Conservation (phyloP, 2,888 invertebrate genomes). For the Drosophila macrospina region DNA sequence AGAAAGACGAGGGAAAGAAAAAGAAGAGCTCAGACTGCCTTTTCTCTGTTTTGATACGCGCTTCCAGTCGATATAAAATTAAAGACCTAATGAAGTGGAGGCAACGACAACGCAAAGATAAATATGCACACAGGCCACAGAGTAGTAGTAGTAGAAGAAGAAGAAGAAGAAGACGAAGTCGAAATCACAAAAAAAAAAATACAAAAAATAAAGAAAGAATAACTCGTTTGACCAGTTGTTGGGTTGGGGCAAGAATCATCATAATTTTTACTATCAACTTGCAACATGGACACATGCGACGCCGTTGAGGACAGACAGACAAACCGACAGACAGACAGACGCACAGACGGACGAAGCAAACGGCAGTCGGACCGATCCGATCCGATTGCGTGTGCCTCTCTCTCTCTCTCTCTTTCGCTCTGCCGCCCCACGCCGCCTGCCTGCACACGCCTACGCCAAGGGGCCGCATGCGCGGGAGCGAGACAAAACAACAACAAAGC, state of each 20-base stretch:
- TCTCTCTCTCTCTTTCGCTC: slow-evolving; percentile 12
- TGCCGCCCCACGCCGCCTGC: slow-evolving; percentile 21
- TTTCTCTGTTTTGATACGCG: slow-evolving; percentile 78
- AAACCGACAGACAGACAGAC: slow-evolving; percentile 14
- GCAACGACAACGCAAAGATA: slow-evolving; percentile 78
- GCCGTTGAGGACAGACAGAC: slow-evolving; percentile 36
- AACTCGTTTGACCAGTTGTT: slow-evolving; percentile 77
- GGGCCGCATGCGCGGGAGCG: slow-evolving; percentile 53
- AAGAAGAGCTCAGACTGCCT: slow-evolving; percentile 52
- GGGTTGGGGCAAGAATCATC: slow-evolving; percentile 77
- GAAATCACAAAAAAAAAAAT: slow-evolving; percentile 12
- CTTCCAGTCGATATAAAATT: slow-evolving; percentile 76
- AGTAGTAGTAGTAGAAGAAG: slow-evolving; percentile 16
- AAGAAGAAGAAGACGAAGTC: slow-evolving; percentile 11
- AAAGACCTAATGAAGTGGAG: slow-evolving; percentile 80
- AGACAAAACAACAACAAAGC: slow-evolving; percentile 82
- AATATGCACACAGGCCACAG: slow-evolving; percentile 70
- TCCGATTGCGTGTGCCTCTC: slow-evolving; percentile 74
- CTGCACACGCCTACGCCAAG: slow-evolving; percentile 57
- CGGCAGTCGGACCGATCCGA: slow-evolving; percentile 37
- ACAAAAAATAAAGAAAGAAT: slow-evolving; percentile 33
- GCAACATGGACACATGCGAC: slow-evolving; percentile 78
- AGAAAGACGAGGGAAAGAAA: slow-evolving; percentile 4
- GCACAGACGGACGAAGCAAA: slow-evolving; percentile 28
- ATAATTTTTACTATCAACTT: slow-evolving; percentile 82